A percentile compares a stretch with the other conserved stretches of the same genome.
phyloP scores from a whole-genome alignment of 2,888 invertebrate genomes.

The Rotaria socialis region DNA sequence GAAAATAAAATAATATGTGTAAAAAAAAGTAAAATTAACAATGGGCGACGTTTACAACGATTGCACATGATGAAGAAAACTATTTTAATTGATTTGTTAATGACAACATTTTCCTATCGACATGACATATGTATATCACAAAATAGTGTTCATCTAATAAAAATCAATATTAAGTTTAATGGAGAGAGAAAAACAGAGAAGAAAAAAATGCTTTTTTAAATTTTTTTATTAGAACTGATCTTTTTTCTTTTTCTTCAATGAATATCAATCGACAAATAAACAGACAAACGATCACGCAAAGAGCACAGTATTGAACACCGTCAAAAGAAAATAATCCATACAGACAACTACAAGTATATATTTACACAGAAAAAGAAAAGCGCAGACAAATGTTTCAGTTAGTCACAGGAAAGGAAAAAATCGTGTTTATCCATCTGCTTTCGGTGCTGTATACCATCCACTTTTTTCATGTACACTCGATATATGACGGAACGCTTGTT shows the following conservation, averaged over 20 bases:
- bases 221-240: not conserved
- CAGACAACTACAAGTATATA: constrained; percentile 2
- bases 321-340: constrained; percentile 7
- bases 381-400: not conserved
- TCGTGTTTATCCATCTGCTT: not conserved
- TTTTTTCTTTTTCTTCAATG: not conserved
- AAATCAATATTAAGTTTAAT: not conserved
- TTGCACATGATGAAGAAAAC: not conserved
- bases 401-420: not conserved
- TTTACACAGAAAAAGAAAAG: not conserved
- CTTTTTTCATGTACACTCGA: constrained; percentile 40
- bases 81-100: not conserved
- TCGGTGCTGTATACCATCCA: constrained; percentile 39
- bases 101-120: not conserved
- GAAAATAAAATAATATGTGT: not conserved
- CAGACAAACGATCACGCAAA: not conserved
- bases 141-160: not conserved
- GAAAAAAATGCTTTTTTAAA: not conserved
- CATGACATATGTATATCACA: not conserved
- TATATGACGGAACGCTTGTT: constrained; percentile 35
- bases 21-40: not conserved
- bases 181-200: not conserved
- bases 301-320: constrained; percentile 16
- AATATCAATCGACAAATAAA: constrained; percentile 4
- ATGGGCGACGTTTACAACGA: not conserved